Evolutionary conservation across 2,797 vertebrate species (phyloP), one percentile per base, ranked within the genome.

Genomic region (Poecilia velifera): DNA sequence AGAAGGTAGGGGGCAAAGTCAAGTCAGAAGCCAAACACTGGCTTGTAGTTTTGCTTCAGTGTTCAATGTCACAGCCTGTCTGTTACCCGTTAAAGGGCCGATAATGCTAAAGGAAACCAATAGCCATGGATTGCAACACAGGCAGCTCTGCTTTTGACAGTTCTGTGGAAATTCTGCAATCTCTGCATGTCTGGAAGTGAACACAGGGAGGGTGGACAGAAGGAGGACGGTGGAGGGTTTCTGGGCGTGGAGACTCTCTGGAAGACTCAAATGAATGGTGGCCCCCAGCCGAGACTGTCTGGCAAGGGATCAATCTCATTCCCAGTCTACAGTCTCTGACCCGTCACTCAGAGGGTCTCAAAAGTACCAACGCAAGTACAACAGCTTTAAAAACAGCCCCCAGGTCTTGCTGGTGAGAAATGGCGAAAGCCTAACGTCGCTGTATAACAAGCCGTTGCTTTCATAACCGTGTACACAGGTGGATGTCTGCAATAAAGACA

Each of bases 341-440:
- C 88, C 73, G 78, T 93, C 92, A 93, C 84, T 82, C 77, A 82
- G 74, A 87, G 91, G 80, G 76, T 92, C 87, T 91, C 77, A 0
- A 84, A 82, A 82, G 87, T 93, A 89, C 87, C 91, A 90, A 93
- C 62, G 85, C 83, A 89, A 91, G 87, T 88, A 51, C 77, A 73
- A 87, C 90, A 78, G 88, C 88, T 90, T 92, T 84, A 73, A 90
- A 93, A 94, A 93, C 81, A 83, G 87, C 81, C 82, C 87, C 87
- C 88, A 34, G 84, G 86, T 94, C 93, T 92, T 90, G 92, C 93
- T 95, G 93, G 92, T 94, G 93, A 93, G 94, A 95, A 95, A 88
- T 77, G 89, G 86, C 86, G 76, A 86, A 64, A 70, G 66, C 82
- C 84, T 7, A 4, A 70, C 16, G n/a, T 31, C 55, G 13, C 82